Percentiles rank a stretch among this genome's conserved stretches.
Evolutionary conservation across 2,888 invertebrate genomes (phyloP).

Genomic region (Gari tellinella): DNA sequence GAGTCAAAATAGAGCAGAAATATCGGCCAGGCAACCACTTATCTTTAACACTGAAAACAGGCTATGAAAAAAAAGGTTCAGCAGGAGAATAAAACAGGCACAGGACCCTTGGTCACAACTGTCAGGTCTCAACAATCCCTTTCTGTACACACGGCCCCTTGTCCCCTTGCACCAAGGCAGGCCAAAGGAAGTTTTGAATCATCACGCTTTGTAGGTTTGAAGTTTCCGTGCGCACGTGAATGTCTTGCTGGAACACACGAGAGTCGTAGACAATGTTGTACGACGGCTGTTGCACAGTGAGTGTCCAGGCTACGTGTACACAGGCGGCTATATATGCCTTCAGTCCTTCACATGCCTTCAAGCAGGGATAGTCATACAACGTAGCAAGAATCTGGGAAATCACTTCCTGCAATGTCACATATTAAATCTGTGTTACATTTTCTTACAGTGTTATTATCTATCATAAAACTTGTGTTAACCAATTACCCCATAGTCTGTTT

Average conservation of each 20-base stretch:
- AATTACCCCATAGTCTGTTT: too few relatives aligned
- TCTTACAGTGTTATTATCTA: too few relatives aligned
- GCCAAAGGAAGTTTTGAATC: conserved; percentile 94
- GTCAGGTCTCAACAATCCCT: conserved; percentile 92
- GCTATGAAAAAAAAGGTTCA: too few relatives aligned
- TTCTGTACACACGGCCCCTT: conserved; percentile 91
- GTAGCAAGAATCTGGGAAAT: conserved; percentile 92
- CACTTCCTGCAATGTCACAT: conserved; percentile 85
- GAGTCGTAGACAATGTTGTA: conserved; percentile 86
- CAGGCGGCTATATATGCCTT: conserved; percentile 92
- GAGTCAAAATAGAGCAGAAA: too few relatives aligned
- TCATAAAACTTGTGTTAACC: too few relatives aligned
- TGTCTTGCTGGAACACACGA: conserved; percentile 89
- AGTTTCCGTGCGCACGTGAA: conserved; percentile 92
- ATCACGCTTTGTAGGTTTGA: conserved; percentile 90
- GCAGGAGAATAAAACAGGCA: too few relatives aligned
- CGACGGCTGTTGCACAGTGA: conserved; percentile 89
- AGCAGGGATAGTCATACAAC: conserved; percentile 95
- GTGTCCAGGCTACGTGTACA: conserved; percentile 94
- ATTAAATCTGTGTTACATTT: too few relatives aligned
- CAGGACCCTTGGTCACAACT: too few relatives aligned
- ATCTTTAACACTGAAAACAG: too few relatives aligned
- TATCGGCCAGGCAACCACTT: too few relatives aligned
- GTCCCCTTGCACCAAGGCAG: conserved; percentile 90
- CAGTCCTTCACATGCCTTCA: conserved; percentile 91